These are phyloP conservation scores for Gryllus longicercus DNA, from an alignment of 2,888 invertebrate species.

Conservation along the genomic window DNA sequence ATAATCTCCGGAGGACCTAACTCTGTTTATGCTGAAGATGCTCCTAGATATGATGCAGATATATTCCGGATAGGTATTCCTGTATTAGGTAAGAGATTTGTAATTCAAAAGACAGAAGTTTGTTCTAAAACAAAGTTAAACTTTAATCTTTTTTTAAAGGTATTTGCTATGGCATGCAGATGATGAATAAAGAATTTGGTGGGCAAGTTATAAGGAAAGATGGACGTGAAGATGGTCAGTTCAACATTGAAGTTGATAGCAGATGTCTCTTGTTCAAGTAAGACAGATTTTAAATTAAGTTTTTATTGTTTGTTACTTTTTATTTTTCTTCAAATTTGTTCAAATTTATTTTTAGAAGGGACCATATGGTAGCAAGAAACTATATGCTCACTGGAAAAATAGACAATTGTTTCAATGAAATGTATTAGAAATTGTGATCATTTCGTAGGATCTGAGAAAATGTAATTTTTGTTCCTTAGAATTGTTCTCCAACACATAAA, in stretches of 20 bases:
- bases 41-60: conserved; percentile 89
- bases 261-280: conserved; percentile 90
- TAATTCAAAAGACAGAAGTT: background rate
- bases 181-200: conserved; percentile 96
- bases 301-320: background rate
- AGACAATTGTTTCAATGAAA: too few relatives aligned
- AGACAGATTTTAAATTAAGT: conserved; percentile 45
- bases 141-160: conserved; percentile 54
- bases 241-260: conserved; percentile 80
- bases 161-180: conserved; percentile 99
- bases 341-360: too few relatives aligned
- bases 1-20: conserved; percentile 97
- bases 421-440: too few relatives aligned
- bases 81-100: conserved; percentile 62
- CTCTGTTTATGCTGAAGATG: conserved; percentile 93
- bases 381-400: too few relatives aligned
- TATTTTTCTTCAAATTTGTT: background rate
- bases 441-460: too few relatives aligned
- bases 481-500: too few relatives aligned
- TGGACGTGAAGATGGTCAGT: conserved; percentile 91
- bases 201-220: conserved; percentile 86
- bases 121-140: background rate
- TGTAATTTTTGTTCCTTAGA: too few relatives aligned
- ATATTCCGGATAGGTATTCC: conserved; percentile 95
- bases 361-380: too few relatives aligned